Base-by-base conservation (phyloP, 2,113 vertebrate genomes). In the Urocynchramus pylzowi region DNA sequence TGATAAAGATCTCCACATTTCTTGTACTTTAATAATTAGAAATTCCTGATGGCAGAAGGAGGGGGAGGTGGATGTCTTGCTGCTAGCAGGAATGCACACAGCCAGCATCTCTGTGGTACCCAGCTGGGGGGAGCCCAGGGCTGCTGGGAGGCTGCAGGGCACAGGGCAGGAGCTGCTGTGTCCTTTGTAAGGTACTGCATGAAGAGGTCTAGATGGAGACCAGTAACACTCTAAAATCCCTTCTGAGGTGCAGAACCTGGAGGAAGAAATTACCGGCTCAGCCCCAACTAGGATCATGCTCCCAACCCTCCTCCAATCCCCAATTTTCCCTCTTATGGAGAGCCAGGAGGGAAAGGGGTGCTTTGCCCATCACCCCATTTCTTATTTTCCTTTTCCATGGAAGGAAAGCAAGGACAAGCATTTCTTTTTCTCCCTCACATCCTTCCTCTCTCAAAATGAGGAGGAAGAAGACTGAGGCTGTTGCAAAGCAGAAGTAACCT, bases 311-410 rank as follows among this genome's bases (percentile, higher is more conserved):
- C 56, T 45, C 65, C 28, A 19, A 14, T 18, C 37, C 45, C 63
- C 5, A 3, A 1, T 26, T 22, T n/a, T 27, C 31, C 17, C 23
- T 37, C 19, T 35, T 44, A 44, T 0, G 12, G 57, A 45, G 30
- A 89, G 16, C 6, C 35, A 45, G 42, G 50, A 84, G 19, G n/a
- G 39, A 27, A 68, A 77, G 60, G 35, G 37, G 28, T 8, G 4
- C 33, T 89, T 84, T 63, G 39, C 33, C 42, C 61, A 59, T 53
- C 3, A 1, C 10, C 22, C 13, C 47, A 52, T 47, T 79, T 54
- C 60, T 57, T 70, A 23, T 19, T 85, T 71, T 63, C 31, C 45
- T 83, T 80, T 69, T 47, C 63, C 54, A 28, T 1, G 1, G 47
- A 73, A 87, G 42, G 30, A 45, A 88, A 87, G 26, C 0, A 11